A percentile compares a stretch with the other conserved stretches of the same genome.
These are phyloP conservation scores for Zaprionus tsacasi DNA, from an alignment of 1,140 invertebrate species.

Conservation along the genomic window DNA sequence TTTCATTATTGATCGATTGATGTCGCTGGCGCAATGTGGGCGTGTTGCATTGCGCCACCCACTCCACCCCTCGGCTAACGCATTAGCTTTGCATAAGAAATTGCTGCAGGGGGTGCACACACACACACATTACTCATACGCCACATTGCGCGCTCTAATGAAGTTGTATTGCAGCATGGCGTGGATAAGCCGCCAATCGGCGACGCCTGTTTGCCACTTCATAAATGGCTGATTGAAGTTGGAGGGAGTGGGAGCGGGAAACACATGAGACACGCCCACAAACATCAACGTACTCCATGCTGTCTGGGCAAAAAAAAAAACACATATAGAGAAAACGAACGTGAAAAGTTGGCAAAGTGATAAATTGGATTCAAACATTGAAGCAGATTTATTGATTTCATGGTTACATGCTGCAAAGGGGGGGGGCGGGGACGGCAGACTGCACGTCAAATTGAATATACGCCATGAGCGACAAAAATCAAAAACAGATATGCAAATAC, in stretches of 20 bases:
- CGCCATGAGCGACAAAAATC: conserved; percentile 79
- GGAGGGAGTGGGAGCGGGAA: too few relatives aligned
- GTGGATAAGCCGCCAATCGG: conserved; percentile 57
- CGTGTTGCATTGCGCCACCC: conserved; percentile 21
- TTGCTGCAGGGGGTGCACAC: conserved; percentile 18
- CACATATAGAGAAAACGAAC: conserved; percentile 22
- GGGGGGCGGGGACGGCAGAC: conserved; percentile 20
- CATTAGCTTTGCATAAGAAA: conserved; percentile 58
- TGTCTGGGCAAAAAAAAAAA: background rate
- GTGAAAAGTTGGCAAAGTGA: conserved; percentile 67
- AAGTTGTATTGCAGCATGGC: conserved; percentile 66
- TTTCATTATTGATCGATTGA: conserved; percentile 77
- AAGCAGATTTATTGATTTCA: conserved; percentile 82
- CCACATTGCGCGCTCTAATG: conserved; percentile 50
- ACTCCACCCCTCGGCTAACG: background rate
- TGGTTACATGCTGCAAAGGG: conserved; percentile 39
- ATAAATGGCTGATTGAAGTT: conserved; percentile 53
- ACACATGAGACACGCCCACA: background rate
- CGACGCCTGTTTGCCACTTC: conserved; percentile 55
- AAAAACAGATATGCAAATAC: conserved; percentile 81
- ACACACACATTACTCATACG: conserved; percentile 67
- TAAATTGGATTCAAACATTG: conserved; percentile 82
- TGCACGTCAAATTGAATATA: conserved; percentile 75
- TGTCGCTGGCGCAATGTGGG: background rate
- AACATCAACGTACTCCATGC: background rate